phyloP scores from a whole-genome alignment of 2,113 vertebrate genomes.

The Psilopsiagon aurifrons region DNA sequence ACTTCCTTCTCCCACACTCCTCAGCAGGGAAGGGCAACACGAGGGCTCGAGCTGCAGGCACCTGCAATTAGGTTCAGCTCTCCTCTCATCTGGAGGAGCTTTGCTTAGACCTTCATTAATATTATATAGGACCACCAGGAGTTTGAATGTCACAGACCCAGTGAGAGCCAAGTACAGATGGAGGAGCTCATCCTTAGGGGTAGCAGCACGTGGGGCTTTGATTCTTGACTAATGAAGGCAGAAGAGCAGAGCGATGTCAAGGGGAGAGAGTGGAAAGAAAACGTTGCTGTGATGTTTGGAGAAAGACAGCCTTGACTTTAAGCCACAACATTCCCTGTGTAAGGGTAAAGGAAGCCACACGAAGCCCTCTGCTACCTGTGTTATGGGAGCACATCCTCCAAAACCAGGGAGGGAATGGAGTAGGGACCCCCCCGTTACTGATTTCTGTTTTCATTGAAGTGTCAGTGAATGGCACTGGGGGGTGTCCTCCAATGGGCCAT shows the following conservation, averaged over 20 bases:
- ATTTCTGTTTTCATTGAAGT: not conserved
- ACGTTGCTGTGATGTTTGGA: not conserved
- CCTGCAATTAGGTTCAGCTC: slow-evolving; percentile 25
- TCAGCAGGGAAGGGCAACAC: not conserved
- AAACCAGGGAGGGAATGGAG: not conserved
- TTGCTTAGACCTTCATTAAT: not conserved
- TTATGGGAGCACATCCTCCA: not conserved
- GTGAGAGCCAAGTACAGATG: not conserved
- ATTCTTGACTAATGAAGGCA: not conserved
- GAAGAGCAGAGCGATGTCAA: not conserved
- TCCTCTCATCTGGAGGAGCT: not conserved
- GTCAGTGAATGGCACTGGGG: not conserved
- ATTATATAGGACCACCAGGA: not conserved
- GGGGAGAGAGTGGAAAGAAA: not conserved
- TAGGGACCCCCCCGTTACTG: not conserved
- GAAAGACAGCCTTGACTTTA: not conserved
- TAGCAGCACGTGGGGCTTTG: not conserved
- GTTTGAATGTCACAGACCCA: not conserved
- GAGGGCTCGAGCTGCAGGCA: slow-evolving; percentile 14
- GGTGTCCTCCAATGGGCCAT: not conserved
- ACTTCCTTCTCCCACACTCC: not conserved
- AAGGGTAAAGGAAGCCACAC: not conserved
- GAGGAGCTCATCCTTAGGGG: not conserved
- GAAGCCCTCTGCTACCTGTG: not conserved
- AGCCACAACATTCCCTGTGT: not conserved